Percentiles rank a stretch among this genome's conserved stretches.
Conservation (phyloP, 2,888 invertebrate genomes). For the Ormyrus labotus region DNA sequence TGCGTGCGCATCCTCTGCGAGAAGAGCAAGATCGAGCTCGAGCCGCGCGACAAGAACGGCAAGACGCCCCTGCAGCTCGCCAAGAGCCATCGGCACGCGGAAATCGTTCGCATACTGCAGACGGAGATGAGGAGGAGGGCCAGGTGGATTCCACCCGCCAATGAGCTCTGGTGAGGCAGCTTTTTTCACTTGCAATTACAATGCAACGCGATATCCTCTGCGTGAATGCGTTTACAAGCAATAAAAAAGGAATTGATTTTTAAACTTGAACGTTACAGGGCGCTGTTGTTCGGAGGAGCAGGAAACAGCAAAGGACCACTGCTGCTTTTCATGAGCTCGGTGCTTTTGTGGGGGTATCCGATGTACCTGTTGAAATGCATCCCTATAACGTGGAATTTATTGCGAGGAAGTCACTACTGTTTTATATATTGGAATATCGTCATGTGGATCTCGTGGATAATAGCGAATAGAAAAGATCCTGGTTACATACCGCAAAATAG, state of each 20-base stretch:
- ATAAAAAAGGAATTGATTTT: not conserved
- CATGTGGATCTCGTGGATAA: constrained; percentile 95
- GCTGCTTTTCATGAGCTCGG: constrained; percentile 89
- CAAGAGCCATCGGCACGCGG: constrained; percentile 90
- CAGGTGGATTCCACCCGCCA: constrained; percentile 91
- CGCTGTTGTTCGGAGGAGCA: constrained; percentile 91
- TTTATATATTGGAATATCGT: constrained; percentile 93
- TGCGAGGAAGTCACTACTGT: constrained; percentile 90
- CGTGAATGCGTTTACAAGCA: not conserved
- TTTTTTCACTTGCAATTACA: constrained; percentile 4
- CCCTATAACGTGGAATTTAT: constrained; percentile 92
- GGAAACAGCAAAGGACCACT: constrained; percentile 94
- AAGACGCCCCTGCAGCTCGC: constrained; percentile 94
- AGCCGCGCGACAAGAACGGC: constrained; percentile 92
- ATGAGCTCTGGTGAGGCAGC: constrained; percentile 84
- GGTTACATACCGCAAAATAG: constrained; percentile 93
- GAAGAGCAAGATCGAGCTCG: constrained; percentile 92
- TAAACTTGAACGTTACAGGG: constrained; percentile 76
- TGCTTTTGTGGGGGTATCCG: constrained; percentile 93
- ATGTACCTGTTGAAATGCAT: constrained; percentile 95
- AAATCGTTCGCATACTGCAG: constrained; percentile 88
- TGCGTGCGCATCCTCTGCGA: constrained; percentile 92
- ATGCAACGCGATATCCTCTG: not conserved
- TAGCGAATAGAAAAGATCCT: constrained; percentile 92
- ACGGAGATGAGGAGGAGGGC: constrained; percentile 87